phyloP scores from a whole-genome alignment of 2,113 vertebrate genomes.

The Notiomystis cincta region DNA sequence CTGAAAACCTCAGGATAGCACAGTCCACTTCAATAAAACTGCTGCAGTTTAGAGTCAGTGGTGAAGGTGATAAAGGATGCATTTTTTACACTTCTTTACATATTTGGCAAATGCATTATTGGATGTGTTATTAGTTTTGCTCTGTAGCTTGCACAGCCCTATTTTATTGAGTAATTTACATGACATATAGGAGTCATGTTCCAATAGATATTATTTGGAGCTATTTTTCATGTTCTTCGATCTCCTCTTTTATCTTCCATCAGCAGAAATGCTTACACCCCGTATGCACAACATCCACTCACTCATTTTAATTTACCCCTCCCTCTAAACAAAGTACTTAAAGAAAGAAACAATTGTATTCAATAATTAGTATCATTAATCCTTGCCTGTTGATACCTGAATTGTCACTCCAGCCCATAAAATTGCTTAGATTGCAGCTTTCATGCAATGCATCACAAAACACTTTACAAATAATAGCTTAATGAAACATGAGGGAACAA shows the following conservation, averaged over 20 bases:
- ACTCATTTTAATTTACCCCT: not conserved
- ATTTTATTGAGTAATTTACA: constrained; percentile 21
- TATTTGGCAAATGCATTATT: not conserved
- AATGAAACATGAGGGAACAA: constrained; percentile 36
- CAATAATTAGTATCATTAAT: constrained; percentile 59
- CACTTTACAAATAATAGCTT: constrained; percentile 52
- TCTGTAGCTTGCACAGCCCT: not conserved
- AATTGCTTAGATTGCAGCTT: constrained; percentile 21
- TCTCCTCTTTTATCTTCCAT: not conserved
- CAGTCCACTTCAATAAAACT: not conserved
- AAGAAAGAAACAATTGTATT: constrained; percentile 13
- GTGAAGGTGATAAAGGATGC: not conserved
- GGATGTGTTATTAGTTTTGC: not conserved
- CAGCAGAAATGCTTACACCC: not conserved
- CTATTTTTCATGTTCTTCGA: not conserved
- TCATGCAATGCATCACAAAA: constrained; percentile 5
- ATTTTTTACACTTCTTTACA: not conserved
- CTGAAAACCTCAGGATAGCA: not conserved
- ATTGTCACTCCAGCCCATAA: constrained; percentile 25
- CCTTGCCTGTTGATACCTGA: constrained; percentile 16
- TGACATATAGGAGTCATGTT: not conserved
- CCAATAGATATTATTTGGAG: not conserved
- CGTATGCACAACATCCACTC: not conserved
- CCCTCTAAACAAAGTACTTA: not conserved
- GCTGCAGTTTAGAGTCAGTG: not conserved